phyloP scores from a whole-genome alignment of 2,888 invertebrate species.

The Hirtodrosophila cameraria region DNA sequence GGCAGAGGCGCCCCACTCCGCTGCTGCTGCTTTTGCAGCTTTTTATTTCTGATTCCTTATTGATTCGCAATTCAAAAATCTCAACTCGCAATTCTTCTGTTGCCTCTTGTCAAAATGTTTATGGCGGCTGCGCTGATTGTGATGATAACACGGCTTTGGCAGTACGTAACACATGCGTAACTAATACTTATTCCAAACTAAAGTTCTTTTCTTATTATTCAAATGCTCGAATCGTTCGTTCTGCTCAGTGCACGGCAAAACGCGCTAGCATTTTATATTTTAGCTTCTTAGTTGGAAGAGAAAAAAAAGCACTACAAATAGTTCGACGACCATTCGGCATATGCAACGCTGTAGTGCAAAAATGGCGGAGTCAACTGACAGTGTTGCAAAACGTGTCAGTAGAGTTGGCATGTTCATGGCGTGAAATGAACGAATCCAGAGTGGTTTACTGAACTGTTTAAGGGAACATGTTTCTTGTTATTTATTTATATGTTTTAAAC shows the following conservation, averaged over 20 bases:
- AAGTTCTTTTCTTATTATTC: slow-evolving; percentile 4
- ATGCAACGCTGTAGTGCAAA: slow-evolving; percentile 68
- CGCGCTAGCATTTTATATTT: slow-evolving; percentile 43
- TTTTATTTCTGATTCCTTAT: slow-evolving; percentile 26
- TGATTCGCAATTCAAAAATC: slow-evolving; percentile 43
- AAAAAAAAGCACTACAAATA: slow-evolving; percentile 42
- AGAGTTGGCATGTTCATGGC: no score
- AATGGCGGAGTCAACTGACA: slow-evolving; percentile 62
- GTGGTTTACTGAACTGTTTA: no score
- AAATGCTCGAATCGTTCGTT: slow-evolving; percentile 4
- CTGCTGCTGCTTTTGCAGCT: slow-evolving; percentile 14
- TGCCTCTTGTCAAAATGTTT: slow-evolving; percentile 31
- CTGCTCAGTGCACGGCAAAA: slow-evolving; percentile 38
- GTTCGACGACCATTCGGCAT: slow-evolving; percentile 51
- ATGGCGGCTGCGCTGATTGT: slow-evolving; percentile 43
- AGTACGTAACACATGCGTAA: slow-evolving; percentile 73
- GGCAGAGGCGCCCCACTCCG: no score
- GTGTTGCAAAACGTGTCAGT: slow-evolving; percentile 36
- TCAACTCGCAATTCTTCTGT: slow-evolving; percentile 29
- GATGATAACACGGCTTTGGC: slow-evolving; percentile 48
- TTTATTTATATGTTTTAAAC: no score
- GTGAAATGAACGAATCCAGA: no score
- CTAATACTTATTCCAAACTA: slow-evolving; percentile 28
- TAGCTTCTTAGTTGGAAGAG: slow-evolving; percentile 9
- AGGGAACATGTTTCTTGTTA: no score